Evolutionary conservation across 2,113 vertebrate species (phyloP), one percentile per base, ranked within the genome.

Genomic region (Castor canadensis): DNA sequence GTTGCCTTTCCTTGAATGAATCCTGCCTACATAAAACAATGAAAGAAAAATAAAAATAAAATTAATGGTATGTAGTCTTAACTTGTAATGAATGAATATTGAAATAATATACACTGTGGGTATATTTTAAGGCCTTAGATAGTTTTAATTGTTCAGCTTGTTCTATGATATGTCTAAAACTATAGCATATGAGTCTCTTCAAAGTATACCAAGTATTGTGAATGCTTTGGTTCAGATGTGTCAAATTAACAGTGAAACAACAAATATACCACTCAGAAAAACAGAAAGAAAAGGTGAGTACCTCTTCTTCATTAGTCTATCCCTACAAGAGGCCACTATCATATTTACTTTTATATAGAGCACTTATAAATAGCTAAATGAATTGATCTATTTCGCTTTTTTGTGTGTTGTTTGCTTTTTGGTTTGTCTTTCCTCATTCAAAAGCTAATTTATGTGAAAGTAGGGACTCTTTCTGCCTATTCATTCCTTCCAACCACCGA

Each of bases 1-100:
- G 96, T 97, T 98, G 98, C 98, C 98, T 99, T 99, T 99, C 96
- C 97, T 98, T 98, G 94, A 99, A 98, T 97, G 97, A 98, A 97
- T 98, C 97, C 97, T 98, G 97, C 87, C 81, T 99, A 98, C 99
- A 98, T 98, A 98, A 98, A 98, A 97, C 97, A 98, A 96, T 96
- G 96, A 97, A 98, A 96, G 87, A 97, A 96, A 97, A 98, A 98
- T 95, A 97, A 95, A 97, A 98, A 97, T 97, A 96, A 97, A 97
- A 95, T 97, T 96, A 97, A 97, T 11, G 93, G 97, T 92, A 98
- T 97, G 89, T 98, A 98, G 97, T 97, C 96, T 60, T 98, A 96
- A 98, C 98, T 97, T 98, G 97, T 98, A 98, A 98, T 96, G 97
- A 98, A 97, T 95, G 98, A 98, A 95, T 98, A 98, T 96, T 98